Evolutionary conservation across 1,140 invertebrate species (phyloP).

Genomic region (Telenomus remus): DNA sequence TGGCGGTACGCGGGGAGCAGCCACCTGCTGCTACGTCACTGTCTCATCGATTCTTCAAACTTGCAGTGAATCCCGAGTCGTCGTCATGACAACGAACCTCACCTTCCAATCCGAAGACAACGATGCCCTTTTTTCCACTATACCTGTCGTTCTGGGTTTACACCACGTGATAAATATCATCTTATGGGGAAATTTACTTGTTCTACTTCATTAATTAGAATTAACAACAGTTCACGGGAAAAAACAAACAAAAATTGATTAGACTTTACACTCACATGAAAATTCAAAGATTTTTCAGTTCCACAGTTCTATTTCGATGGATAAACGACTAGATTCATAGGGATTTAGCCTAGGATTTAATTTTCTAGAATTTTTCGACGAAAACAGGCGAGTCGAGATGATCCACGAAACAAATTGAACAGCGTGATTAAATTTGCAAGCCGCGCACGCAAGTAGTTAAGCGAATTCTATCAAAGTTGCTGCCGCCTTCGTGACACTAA

Average conservation of each 20-base stretch:
- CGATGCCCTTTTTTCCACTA: conserved; percentile 47
- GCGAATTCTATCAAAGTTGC: conserved; percentile 22
- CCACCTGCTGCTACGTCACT: conserved; percentile 74
- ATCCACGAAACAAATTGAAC: background rate
- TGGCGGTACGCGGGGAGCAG: conserved; percentile 49
- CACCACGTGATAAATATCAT: conserved; percentile 65
- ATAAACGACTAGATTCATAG: too few species aligned
- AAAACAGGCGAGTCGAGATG: too few species aligned
- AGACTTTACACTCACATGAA: too few species aligned
- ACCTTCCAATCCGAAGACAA: conserved; percentile 56
- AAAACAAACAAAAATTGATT: background rate
- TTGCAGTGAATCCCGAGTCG: conserved; percentile 64
- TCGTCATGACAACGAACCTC: conserved; percentile 69
- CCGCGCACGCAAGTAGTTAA: conserved; percentile 16
- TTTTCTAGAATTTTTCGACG: too few species aligned
- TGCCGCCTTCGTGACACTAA: conserved; percentile 27
- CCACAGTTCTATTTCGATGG: too few species aligned
- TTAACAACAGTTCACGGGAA: background rate
- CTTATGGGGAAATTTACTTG: too few species aligned
- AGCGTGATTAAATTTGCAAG: conserved; percentile 21
- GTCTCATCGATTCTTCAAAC: conserved; percentile 73
- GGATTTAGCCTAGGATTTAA: too few species aligned
- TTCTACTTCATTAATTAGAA: background rate
- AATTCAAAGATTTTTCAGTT: too few species aligned
- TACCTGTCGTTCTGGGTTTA: conserved; percentile 53